Base-by-base conservation (phyloP, 2,797 vertebrate species). In the Tympanoctomys barrerae region DNA sequence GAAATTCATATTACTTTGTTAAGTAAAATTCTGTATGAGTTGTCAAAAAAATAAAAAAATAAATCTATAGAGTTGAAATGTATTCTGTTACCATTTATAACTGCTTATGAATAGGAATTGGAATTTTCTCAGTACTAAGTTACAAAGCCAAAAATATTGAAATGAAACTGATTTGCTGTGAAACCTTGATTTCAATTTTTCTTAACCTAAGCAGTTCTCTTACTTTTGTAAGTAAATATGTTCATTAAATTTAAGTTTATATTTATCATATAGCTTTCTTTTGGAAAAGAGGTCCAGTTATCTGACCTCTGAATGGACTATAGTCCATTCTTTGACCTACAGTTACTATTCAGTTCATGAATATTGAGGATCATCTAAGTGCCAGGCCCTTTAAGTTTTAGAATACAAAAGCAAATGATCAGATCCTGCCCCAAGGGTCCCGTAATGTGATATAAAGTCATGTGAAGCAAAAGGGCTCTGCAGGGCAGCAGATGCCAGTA, bases 131-230 rank as follows among this genome's bases (percentile, higher is more conserved):
- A 78, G 5, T 42, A 86, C 42, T 87, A 36, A 62, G 12, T 90
- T 87, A 94, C 26, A 19, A 91, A 77, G 71, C 92, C 62, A 91
- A 92, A 94, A 94, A 95, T 87, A 62, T 2, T 94, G 68, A 96
- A 92, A 71, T 90, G 61, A 62, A 66, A 66, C 54, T 73, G 57
- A 84, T 87, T 84, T 90, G 42, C n/a, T 16, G 33, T 71, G 46
- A 95, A 61, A 92, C 57, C 11, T 86, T 89, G 22, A 81, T 14
- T 96, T 95, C 19, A 82, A 2, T 89, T 68, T 84, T 90, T 87
- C 62, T 81, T 85, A 81, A 82, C 71, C 10, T 82, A 80, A 90
- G 28, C 8, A 83, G 39, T 75, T 95, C n/a, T 95, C 31, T 24
- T 61, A 59, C 78, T 91, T 91, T 84, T 91, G 14, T 89, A 62